Percentiles rank a stretch among this genome's conserved stretches.
phyloP scores from a whole-genome alignment of 2,113 vertebrate species.

The Ptilorrhoa leucosticta region DNA sequence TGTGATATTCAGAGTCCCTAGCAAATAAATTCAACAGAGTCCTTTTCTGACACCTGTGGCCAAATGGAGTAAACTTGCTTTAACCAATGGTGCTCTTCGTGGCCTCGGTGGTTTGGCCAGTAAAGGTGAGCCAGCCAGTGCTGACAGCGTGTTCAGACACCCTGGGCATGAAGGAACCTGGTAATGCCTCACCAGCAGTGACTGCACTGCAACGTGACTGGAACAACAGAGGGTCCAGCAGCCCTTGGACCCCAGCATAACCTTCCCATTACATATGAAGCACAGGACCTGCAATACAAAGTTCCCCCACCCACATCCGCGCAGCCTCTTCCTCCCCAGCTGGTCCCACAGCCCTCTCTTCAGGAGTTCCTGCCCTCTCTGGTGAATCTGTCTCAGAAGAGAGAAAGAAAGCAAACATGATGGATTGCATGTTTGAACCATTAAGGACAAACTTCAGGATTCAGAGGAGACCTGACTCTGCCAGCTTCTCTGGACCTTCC shows the following conservation, averaged over 20 bases:
- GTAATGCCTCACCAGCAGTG: neutral
- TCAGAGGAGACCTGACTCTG: neutral
- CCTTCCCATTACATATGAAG: neutral
- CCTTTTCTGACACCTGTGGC: neutral
- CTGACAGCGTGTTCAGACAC: neutral
- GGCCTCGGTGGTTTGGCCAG: rapidly evolving
- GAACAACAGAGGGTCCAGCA: neutral
- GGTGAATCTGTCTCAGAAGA: neutral
- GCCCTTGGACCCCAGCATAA: neutral
- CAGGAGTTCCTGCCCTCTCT: neutral
- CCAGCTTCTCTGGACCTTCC: neutral
- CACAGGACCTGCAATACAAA: neutral
- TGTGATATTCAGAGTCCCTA: conserved; percentile 52
- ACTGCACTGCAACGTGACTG: neutral
- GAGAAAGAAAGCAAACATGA: neutral
- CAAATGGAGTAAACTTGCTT: neutral
- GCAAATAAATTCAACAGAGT: neutral
- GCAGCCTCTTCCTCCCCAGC: neutral
- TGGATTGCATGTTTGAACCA: neutral
- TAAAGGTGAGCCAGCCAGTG: neutral
- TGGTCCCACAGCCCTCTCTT: neutral
- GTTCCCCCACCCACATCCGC: neutral
- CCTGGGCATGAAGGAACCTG: neutral
- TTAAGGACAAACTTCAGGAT: neutral
- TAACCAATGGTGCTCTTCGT: neutral